These are phyloP conservation scores for Lycodopsis pacificus DNA, from an alignment of 2,797 vertebrate species.

Conservation along the genomic window DNA sequence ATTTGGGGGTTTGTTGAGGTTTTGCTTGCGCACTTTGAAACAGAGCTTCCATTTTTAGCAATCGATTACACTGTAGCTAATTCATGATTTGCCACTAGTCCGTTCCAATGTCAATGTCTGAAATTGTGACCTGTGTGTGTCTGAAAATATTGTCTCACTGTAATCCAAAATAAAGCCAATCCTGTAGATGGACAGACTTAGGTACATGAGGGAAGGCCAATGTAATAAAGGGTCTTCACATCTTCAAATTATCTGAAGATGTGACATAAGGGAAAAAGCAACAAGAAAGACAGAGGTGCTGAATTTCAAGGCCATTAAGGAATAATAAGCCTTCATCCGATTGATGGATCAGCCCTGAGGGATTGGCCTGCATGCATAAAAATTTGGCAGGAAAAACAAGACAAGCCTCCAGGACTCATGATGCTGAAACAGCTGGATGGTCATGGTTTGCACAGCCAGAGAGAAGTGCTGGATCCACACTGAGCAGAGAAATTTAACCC, in stretches of 20 bases:
- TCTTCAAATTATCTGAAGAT: constrained; percentile 33
- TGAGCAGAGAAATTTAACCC: constrained; percentile 54
- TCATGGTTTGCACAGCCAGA: constrained; percentile 49
- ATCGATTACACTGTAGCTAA: not conserved
- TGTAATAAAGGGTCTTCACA: constrained; percentile 6
- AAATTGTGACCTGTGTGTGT: constrained; percentile 8
- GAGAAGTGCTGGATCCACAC: constrained; percentile 53
- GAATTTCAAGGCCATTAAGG: constrained; percentile 35
- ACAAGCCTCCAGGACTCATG: constrained; percentile 52
- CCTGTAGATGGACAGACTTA: constrained; percentile 9
- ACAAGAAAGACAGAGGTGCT: constrained; percentile 38
- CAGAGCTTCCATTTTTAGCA: constrained; percentile 15
- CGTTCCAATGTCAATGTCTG: constrained; percentile 5
- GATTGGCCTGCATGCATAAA: constrained; percentile 67
- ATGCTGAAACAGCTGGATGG: constrained; percentile 62
- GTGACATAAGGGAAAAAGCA: constrained; percentile 20
- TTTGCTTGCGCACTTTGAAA: constrained; percentile 7
- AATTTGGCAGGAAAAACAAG: constrained; percentile 21
- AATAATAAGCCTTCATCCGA: constrained; percentile 48
- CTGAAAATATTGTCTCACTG: constrained; percentile 12
- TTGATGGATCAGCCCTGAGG: constrained; percentile 43
- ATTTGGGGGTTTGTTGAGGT: constrained; percentile 28
- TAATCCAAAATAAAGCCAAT: constrained; percentile 21
- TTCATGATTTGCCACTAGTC: not conserved
- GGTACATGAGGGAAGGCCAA: constrained; percentile 1